Conservation (phyloP, 1,140 invertebrate species). For the Monomorium pharaonis region DNA sequence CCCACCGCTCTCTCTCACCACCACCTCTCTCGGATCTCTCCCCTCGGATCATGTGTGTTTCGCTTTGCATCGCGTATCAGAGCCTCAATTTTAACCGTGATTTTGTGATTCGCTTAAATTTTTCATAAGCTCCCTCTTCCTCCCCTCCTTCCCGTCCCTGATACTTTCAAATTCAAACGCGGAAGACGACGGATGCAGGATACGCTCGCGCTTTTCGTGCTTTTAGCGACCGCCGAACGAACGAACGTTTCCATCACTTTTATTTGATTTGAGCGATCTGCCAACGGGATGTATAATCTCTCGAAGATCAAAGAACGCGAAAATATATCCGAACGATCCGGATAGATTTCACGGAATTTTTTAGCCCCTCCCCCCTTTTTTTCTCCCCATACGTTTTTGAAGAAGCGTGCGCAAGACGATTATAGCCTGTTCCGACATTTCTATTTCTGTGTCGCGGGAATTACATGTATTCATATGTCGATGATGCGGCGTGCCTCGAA, state of each 20-base stretch:
- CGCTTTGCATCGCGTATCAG: neutral
- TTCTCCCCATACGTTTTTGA: neutral
- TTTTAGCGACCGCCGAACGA: neutral
- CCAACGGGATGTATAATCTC: neutral
- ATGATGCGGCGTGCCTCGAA: slow-evolving; percentile 2
- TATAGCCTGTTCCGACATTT: neutral
- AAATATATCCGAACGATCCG: neutral
- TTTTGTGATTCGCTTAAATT: neutral
- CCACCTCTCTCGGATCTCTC: neutral
- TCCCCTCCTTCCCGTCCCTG: neutral
- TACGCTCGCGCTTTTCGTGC: neutral
- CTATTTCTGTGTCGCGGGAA: slow-evolving; percentile 2
- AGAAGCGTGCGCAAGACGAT: neutral
- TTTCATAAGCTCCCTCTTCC: too few species aligned
- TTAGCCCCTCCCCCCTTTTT: too few species aligned
- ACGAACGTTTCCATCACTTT: neutral
- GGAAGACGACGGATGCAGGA: neutral
- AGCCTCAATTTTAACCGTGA: neutral
- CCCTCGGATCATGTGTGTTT: neutral
- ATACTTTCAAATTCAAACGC: neutral
- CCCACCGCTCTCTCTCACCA: neutral
- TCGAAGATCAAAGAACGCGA: neutral
- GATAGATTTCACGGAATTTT: neutral
- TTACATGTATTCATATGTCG: neutral
- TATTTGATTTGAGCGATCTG: neutral